These are phyloP conservation scores for Brachionus rubens DNA, from an alignment of 1,140 invertebrate species.

Conservation along the genomic window DNA sequence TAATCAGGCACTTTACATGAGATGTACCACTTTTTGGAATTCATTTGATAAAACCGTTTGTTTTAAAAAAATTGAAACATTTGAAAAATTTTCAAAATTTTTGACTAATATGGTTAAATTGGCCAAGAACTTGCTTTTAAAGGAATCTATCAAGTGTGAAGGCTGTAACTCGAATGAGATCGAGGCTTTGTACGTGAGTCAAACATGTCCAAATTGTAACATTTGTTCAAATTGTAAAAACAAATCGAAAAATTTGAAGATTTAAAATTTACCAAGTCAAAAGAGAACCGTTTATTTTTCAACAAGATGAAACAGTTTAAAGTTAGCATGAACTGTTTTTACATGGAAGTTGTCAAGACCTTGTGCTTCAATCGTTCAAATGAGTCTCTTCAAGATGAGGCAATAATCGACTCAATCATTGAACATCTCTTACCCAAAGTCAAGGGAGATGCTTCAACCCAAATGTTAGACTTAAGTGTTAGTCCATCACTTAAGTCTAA, in stretches of 20 bases:
- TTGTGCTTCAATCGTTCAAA: constrained; percentile 8
- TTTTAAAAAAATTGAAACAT: background rate
- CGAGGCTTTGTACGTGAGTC: background rate
- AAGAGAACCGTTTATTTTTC: background rate
- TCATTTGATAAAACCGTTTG: background rate
- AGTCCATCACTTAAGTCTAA: constrained; percentile 9
- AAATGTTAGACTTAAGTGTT: background rate
- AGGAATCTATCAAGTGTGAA: background rate
- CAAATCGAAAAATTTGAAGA: background rate
- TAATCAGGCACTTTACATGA: background rate
- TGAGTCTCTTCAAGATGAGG: background rate
- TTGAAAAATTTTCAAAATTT: background rate
- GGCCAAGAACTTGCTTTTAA: background rate
- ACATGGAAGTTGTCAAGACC: constrained; percentile 8
- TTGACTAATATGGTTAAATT: background rate
- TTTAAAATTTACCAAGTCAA: background rate
- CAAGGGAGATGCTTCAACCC: background rate
- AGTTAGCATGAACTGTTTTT: background rate
- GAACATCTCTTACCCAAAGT: background rate
- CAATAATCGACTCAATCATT: constrained; percentile 1
- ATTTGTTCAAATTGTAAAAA: background rate
- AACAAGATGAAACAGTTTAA: background rate
- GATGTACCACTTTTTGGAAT: constrained; percentile 11
- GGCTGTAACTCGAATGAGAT: background rate
- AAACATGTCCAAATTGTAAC: background rate